phyloP scores from a whole-genome alignment of 2,113 vertebrate genomes.

The Pungitius pungitius region DNA sequence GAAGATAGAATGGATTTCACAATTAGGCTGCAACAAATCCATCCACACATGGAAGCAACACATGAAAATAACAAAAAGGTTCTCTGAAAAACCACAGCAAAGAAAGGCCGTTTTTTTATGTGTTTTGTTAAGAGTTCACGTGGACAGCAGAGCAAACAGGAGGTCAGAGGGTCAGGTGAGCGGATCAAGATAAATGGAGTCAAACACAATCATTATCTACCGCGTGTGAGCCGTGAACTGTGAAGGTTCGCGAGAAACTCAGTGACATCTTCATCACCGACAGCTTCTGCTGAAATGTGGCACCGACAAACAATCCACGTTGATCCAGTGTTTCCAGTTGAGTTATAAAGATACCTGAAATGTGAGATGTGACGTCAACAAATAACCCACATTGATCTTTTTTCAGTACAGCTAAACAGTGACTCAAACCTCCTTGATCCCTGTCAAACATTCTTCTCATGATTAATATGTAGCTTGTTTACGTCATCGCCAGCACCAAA shows the following conservation, averaged over 20 bases:
- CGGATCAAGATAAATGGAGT: conserved; percentile 18
- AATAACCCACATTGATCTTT: not conserved
- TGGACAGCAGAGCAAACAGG: not conserved
- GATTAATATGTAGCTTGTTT: not conserved
- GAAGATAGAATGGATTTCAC: not conserved
- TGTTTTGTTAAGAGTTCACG: not conserved
- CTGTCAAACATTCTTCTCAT: not conserved
- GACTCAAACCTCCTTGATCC: not conserved
- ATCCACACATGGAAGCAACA: not conserved
- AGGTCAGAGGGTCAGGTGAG: not conserved
- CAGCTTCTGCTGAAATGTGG: not conserved
- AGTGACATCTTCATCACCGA: not conserved
- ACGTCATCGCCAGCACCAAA: not conserved
- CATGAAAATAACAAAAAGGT: not conserved
- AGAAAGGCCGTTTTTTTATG: not conserved
- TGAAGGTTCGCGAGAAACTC: not conserved
- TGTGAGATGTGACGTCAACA: not conserved
- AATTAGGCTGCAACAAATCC: not conserved
- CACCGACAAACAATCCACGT: not conserved
- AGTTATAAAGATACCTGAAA: not conserved
- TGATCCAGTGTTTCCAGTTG: not conserved
- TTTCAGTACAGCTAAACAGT: not conserved
- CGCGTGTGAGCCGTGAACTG: not conserved
- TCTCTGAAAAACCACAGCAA: not conserved
- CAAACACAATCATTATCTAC: not conserved